Evolutionary conservation across 2,888 invertebrate species (phyloP).

Genomic region (Trichogramma dendrolimi): DNA sequence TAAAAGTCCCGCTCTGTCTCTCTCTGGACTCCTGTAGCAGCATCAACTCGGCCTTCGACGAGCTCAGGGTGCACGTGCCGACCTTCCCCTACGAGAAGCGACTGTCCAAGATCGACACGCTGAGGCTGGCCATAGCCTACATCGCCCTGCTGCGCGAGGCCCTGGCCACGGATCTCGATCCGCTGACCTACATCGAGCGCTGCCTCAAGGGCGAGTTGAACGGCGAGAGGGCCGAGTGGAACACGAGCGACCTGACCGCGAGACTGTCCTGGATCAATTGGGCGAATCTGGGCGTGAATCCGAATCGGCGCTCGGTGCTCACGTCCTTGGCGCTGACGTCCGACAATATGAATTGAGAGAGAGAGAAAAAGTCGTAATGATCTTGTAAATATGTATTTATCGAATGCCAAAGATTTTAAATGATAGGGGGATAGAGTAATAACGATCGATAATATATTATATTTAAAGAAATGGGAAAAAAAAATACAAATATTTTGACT

Average conservation of each 20-base stretch:
- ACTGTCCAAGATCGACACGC: slow-evolving; percentile 96
- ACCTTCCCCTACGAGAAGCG: slow-evolving; percentile 99
- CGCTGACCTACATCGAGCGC: slow-evolving; percentile 88
- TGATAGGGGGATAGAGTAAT: not conserved
- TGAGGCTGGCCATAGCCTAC: slow-evolving; percentile 94
- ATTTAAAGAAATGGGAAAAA: slow-evolving; percentile 7
- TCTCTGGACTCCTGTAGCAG: slow-evolving; percentile 63
- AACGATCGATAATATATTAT: slow-evolving; percentile 14
- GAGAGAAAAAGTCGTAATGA: not conserved
- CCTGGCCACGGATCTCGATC: slow-evolving; percentile 82
- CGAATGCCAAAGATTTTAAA: slow-evolving; percentile 1
- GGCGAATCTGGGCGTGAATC: slow-evolving; percentile 95
- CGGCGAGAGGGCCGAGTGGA: slow-evolving; percentile 88
- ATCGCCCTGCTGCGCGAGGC: slow-evolving; percentile 90
- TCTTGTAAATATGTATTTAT: slow-evolving; percentile 17
- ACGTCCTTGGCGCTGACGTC: slow-evolving; percentile 77
- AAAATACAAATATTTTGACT: too few species aligned
- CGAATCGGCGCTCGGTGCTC: slow-evolving; percentile 76
- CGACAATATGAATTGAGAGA: slow-evolving; percentile 55
- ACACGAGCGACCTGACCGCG: slow-evolving; percentile 95
- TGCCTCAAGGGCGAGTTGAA: slow-evolving; percentile 86
- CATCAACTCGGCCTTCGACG: slow-evolving; percentile 99
- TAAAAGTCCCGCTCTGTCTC: slow-evolving; percentile 12
- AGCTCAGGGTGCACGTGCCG: slow-evolving; percentile 93
- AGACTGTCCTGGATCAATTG: slow-evolving; percentile 98